These are phyloP conservation scores for Naso thynnoides DNA, from an alignment of 2,797 vertebrate genomes.

Conservation along the genomic window DNA sequence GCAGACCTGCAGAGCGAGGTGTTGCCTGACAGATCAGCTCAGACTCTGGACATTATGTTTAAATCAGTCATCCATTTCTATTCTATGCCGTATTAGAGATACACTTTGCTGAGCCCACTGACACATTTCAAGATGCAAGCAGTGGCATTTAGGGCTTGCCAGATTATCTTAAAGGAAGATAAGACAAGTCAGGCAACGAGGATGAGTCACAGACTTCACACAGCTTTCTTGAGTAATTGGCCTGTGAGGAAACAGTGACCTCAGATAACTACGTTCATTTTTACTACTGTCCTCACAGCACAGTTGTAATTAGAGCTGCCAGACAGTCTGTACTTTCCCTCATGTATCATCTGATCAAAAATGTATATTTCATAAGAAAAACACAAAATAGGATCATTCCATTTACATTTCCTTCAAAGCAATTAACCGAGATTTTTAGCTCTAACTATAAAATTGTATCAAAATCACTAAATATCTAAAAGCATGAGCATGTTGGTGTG, in stretches of 20 bases:
- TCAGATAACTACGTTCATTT: conserved; percentile 45
- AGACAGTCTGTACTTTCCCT: conserved; percentile 21
- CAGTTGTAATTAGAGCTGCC: conserved; percentile 4
- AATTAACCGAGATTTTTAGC: neutral
- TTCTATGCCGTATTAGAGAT: conserved; percentile 35
- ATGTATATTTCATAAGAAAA: conserved; percentile 10
- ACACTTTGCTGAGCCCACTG: conserved; percentile 45
- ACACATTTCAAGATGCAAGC: conserved; percentile 49
- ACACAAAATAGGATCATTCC: conserved; percentile 23
- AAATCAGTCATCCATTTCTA: conserved; percentile 52
- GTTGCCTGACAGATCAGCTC: conserved; percentile 30
- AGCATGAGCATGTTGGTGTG: conserved; percentile 30
- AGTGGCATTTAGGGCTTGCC: conserved; percentile 51
- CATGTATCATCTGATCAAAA: conserved; percentile 40
- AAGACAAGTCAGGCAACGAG: conserved; percentile 39
- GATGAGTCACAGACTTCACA: conserved; percentile 52
- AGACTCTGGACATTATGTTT: conserved; percentile 22
- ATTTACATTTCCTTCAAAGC: neutral
- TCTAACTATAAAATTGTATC: neutral
- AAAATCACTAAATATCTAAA: conserved; percentile 32
- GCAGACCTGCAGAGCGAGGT: conserved; percentile 30
- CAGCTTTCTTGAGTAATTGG: conserved; percentile 44
- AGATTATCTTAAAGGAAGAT: conserved; percentile 62
- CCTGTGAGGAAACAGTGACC: conserved; percentile 47
- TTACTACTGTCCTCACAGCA: conserved; percentile 30